A percentile compares a stretch with the other conserved stretches of the same genome.
These are phyloP conservation scores for Buathra laborator DNA, from an alignment of 2,888 invertebrate genomes.

Conservation along the genomic window DNA sequence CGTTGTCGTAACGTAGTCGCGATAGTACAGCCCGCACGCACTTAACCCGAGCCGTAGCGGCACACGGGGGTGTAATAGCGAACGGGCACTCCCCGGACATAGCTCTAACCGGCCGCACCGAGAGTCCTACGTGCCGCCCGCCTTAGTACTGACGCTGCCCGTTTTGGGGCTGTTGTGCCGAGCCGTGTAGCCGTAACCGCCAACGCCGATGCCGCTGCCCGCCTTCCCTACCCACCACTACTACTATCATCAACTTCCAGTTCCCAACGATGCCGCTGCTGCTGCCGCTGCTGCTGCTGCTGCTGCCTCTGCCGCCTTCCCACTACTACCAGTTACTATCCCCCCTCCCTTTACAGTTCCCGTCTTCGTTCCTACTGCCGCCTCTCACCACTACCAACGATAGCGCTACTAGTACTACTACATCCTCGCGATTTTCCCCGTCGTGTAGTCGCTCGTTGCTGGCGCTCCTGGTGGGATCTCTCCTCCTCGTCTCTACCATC, in stretches of 20 bases:
- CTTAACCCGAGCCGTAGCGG: slow-evolving; percentile 55
- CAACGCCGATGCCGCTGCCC: slow-evolving; percentile 51
- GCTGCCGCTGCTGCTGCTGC: slow-evolving; percentile 20
- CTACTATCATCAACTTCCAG: slow-evolving; percentile 64
- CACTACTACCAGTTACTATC: slow-evolving; percentile 8
- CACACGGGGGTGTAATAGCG: slow-evolving; percentile 58
- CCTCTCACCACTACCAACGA: slow-evolving; percentile 39
- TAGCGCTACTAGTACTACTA: slow-evolving; percentile 58
- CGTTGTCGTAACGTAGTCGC: slow-evolving; percentile 25
- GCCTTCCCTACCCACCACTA: slow-evolving; percentile 50
- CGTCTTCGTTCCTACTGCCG: slow-evolving; percentile 31
- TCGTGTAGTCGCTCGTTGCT: slow-evolving; percentile 20
- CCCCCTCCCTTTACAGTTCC: not conserved
- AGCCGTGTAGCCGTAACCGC: slow-evolving; percentile 76
- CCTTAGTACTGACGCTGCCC: slow-evolving; percentile 84
- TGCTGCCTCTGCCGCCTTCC: slow-evolving; percentile 14
- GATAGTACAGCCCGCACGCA: slow-evolving; percentile 45
- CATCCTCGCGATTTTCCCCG: slow-evolving; percentile 11
- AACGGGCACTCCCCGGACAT: slow-evolving; percentile 83
- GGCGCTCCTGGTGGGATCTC: slow-evolving; percentile 34
- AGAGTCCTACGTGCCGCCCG: slow-evolving; percentile 82
- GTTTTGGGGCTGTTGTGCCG: slow-evolving; percentile 83
- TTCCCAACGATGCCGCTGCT: slow-evolving; percentile 29
- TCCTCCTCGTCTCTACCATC: slow-evolving; percentile 44
- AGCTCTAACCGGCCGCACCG: slow-evolving; percentile 80